A percentile compares a stretch with the other conserved stretches of the same genome.
Conservation (phyloP, 2,797 vertebrate species). For the Hozukius guyotensis region DNA sequence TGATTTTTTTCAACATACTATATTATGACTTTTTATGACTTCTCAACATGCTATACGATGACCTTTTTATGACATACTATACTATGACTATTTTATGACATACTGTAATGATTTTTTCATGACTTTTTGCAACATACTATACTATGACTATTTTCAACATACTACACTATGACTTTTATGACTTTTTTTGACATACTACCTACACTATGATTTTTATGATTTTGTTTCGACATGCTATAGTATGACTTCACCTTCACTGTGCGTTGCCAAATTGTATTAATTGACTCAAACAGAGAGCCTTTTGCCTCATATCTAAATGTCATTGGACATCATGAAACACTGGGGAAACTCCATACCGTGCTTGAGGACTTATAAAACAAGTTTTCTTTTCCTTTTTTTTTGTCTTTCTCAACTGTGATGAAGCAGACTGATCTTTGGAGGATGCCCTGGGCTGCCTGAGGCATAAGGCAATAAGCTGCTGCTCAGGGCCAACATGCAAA, state of each 20-base stretch:
- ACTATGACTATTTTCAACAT: no score
- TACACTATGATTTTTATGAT: no score
- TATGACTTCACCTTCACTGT: conserved; percentile 32
- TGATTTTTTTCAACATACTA: no score
- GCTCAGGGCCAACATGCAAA: conserved; percentile 43
- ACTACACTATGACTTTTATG: no score
- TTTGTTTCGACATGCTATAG: no score
- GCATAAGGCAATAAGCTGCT: conserved; percentile 33
- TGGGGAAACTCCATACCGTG: conserved; percentile 11
- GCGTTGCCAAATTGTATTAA: conserved; percentile 68
- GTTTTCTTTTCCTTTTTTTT: conserved; percentile 48
- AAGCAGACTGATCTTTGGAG: conserved; percentile 33
- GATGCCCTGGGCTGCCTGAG: conserved; percentile 24
- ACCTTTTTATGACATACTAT: no score
- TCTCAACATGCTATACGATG: no score
- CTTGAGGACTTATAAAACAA: conserved; percentile 51
- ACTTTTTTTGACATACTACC: no score
- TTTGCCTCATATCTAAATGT: conserved; percentile 72
- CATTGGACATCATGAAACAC: conserved; percentile 61
- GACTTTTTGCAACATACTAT: no score
- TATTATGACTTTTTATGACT: no score
- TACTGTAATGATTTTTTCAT: no score
- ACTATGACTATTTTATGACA: no score
- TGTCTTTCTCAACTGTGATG: not conserved
- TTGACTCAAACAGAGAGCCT: conserved; percentile 67